These are phyloP conservation scores for Amblyteles armatorius DNA, from an alignment of 2,888 invertebrate genomes.

Conservation along the genomic window DNA sequence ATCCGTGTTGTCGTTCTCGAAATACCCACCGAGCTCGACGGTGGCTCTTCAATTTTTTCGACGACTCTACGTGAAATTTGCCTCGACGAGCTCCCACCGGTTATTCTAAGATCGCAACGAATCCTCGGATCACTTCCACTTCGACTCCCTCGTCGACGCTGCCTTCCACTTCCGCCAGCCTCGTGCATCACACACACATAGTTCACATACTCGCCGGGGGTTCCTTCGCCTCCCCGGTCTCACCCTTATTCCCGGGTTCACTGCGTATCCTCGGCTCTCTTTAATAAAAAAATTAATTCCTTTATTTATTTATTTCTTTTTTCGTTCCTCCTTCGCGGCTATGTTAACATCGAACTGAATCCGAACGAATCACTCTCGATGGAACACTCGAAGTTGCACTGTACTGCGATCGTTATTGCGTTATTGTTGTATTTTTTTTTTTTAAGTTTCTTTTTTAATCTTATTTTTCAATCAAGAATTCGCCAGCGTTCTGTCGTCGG, in stretches of 20 bases:
- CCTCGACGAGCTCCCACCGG: neutral
- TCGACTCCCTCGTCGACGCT: constrained; percentile 47
- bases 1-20: constrained; percentile 45
- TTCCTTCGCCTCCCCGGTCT: constrained; percentile 21
- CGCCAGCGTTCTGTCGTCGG: neutral
- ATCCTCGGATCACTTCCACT: constrained; percentile 54
- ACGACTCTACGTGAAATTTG: too few relatives aligned
- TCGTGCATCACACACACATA: constrained; percentile 64
- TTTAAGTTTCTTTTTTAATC: neutral
- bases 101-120: constrained; percentile 15
- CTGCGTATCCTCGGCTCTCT: constrained; percentile 19
- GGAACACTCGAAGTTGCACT: constrained; percentile 21
- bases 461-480: neutral
- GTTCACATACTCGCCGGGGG: constrained; percentile 65
- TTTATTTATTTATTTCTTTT: neutral
- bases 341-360: constrained; percentile 9
- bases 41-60: neutral
- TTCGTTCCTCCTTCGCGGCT: neutral
- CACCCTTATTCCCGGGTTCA: constrained; percentile 7
- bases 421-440: neutral
- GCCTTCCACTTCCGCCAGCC: constrained; percentile 56
- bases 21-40: neutral
- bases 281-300: constrained; percentile 6
- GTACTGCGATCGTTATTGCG: neutral
- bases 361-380: constrained; percentile 13